Conservation (phyloP, 2,113 vertebrate genomes). For the Loxodonta africana region DNA sequence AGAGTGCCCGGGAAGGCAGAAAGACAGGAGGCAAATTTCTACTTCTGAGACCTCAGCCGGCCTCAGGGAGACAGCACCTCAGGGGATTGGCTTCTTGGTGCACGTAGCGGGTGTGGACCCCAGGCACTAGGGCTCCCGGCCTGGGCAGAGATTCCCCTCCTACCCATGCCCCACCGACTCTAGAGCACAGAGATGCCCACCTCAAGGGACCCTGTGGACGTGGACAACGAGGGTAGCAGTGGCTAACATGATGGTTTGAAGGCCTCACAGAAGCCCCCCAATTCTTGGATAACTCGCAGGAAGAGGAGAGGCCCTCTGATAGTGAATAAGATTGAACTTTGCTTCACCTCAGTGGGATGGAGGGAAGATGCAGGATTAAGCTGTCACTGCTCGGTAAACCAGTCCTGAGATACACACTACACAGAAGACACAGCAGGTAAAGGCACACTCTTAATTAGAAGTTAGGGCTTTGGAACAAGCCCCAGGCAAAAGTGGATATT, state of each 20-base stretch:
- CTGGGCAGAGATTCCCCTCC: not conserved
- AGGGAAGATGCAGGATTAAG: not conserved
- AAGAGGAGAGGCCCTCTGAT: not conserved
- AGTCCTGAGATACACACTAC: not conserved
- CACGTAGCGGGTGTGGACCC: not conserved
- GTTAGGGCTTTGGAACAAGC: slow-evolving; percentile 20
- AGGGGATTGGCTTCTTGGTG: slow-evolving; percentile 16
- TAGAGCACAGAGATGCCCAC: not conserved
- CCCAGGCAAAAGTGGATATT: not conserved
- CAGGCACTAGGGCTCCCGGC: not conserved
- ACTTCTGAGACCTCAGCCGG: not conserved
- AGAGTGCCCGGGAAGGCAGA: not conserved
- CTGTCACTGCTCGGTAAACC: not conserved
- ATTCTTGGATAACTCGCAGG: not conserved
- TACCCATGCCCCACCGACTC: rapidly evolving
- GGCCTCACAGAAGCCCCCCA: not conserved
- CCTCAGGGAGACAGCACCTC: not conserved
- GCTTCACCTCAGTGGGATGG: not conserved
- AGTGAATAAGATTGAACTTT: not conserved
- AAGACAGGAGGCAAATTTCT: not conserved
- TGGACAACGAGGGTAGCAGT: not conserved
- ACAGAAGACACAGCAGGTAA: slow-evolving; percentile 27
- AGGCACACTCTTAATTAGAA: not conserved
- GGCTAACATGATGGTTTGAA: not conserved
- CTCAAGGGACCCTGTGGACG: not conserved